A percentile compares a stretch with the other conserved stretches of the same genome.
Conservation (phyloP, 2,888 invertebrate species). For the Mesoligia furuncula region DNA sequence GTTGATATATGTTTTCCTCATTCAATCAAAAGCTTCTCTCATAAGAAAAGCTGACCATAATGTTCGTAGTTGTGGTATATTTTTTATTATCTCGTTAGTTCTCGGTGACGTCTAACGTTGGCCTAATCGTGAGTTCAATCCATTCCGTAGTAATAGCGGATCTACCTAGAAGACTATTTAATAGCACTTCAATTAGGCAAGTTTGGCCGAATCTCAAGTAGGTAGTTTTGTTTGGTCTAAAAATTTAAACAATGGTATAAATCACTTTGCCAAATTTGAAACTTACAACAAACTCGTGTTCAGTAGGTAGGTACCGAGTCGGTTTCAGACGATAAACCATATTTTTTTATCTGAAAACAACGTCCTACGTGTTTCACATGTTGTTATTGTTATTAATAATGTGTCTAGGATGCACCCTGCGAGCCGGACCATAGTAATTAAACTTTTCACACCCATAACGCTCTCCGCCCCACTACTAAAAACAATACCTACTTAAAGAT, state of each 20-base stretch:
- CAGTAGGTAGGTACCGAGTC: not conserved
- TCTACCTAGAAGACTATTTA: constrained; percentile 63
- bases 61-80: constrained; percentile 14
- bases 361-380: not conserved
- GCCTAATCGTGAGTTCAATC: constrained; percentile 55
- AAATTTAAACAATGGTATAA: not conserved
- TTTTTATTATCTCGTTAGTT: constrained; percentile 48
- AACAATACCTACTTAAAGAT: constrained; percentile 63
- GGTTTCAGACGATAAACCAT: not conserved
- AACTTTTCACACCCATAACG: constrained; percentile 1
- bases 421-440: constrained; percentile 6
- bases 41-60: constrained; percentile 33
- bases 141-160: constrained; percentile 29
- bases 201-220: constrained; percentile 61
- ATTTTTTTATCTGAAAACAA: not conserved
- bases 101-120: constrained; percentile 28
- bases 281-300: not conserved
- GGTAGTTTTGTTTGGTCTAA: constrained; percentile 46
- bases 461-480: constrained; percentile 24
- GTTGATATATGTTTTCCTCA: constrained; percentile 55
- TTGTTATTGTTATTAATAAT: not conserved
- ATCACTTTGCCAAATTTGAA: not conserved
- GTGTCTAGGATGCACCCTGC: not conserved
- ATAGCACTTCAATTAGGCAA: constrained; percentile 71
- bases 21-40: constrained; percentile 49